These are phyloP conservation scores for Xyrichtys novacula DNA, from an alignment of 2,797 vertebrate genomes.

Conservation along the genomic window DNA sequence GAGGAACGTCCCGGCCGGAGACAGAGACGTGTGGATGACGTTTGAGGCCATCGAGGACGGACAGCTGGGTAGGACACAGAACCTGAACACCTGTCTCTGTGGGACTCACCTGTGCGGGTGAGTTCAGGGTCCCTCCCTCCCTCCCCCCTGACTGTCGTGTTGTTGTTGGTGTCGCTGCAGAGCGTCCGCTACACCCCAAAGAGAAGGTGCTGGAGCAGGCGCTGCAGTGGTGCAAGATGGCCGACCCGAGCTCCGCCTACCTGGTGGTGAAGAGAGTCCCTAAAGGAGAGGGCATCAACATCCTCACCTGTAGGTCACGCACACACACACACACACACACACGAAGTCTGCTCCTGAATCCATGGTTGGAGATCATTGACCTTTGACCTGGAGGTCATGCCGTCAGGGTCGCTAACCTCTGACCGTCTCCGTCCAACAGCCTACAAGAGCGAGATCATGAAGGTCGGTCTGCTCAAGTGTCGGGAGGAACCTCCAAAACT, in stretches of 20 bases:
- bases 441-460: constrained; percentile 88
- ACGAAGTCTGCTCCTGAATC: neutral
- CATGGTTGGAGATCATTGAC: too few species aligned
- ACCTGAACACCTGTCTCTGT: constrained; percentile 1
- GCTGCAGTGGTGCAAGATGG: constrained; percentile 96
- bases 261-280: constrained; percentile 93
- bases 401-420: too few species aligned
- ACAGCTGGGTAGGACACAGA: constrained; percentile 88
- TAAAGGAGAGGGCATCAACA: constrained; percentile 88
- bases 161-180: constrained; percentile 71
- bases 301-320: constrained; percentile 87
- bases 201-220: constrained; percentile 97
- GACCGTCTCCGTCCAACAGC: too few species aligned
- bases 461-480: constrained; percentile 91
- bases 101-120: neutral
- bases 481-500: constrained; percentile 93
- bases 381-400: too few species aligned
- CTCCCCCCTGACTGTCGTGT: neutral
- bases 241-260: constrained; percentile 92
- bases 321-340: neutral
- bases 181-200: constrained; percentile 95
- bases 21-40: constrained; percentile 94
- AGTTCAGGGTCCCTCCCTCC: neutral
- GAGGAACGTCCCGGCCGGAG: constrained; percentile 88
- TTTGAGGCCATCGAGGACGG: constrained; percentile 95